phyloP scores from a whole-genome alignment of 2,797 vertebrate genomes.

The Pogoniulus pusillus region DNA sequence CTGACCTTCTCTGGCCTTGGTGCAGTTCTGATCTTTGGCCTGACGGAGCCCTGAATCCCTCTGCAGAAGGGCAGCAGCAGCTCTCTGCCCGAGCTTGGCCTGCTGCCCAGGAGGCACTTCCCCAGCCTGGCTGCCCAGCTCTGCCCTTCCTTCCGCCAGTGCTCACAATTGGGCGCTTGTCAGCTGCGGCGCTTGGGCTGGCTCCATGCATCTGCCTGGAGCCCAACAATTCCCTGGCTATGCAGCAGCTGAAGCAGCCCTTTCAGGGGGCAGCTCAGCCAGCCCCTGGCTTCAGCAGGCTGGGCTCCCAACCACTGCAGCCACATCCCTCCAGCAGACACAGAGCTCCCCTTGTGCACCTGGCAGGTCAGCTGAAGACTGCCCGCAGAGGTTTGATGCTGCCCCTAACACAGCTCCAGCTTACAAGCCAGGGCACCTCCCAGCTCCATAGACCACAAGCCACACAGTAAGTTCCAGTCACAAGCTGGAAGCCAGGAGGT shows the following conservation, averaged over 20 bases:
- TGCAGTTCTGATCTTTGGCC: neutral
- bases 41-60: neutral
- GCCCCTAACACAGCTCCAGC: neutral
- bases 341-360: slow-evolving; percentile 60
- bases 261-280: slow-evolving; percentile 37
- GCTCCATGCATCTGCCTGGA: slow-evolving; percentile 66
- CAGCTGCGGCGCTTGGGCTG: slow-evolving; percentile 40
- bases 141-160: slow-evolving; percentile 42
- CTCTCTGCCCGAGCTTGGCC: neutral
- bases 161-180: slow-evolving; percentile 68
- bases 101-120: slow-evolving; percentile 3
- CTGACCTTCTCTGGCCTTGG: neutral
- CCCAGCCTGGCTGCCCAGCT: neutral
- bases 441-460: neutral
- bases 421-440: neutral
- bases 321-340: slow-evolving; percentile 12
- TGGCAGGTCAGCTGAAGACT: neutral
- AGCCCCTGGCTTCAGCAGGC: neutral
- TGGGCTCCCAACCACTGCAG: slow-evolving; percentile 12
- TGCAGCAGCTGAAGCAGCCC: slow-evolving; percentile 55
- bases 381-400: neutral
- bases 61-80: neutral
- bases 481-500: too few species aligned
- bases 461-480: neutral
- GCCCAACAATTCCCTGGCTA: slow-evolving; percentile 70